Evolutionary conservation across 30 jellyfish, hydroid and myxozoan genomes (phyloP), one percentile per base, ranked within the genome.

Genomic region (Cassiopea xamachana): DNA sequence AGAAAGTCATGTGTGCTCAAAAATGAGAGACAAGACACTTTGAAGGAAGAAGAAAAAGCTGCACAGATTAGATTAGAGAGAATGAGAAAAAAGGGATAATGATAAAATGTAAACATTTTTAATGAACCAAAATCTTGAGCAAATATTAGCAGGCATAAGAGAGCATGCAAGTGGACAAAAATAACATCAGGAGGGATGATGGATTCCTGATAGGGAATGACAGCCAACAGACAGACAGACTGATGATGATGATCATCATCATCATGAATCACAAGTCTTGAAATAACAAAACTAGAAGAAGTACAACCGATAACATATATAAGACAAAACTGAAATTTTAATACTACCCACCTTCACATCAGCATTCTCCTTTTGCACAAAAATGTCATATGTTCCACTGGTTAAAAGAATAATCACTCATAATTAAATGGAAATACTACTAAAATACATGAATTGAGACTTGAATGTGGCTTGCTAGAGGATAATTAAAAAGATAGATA

Each of bases 351-450:
- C 99, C 98, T 78, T 92, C 82, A 92, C 93, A 88, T 92, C 95
- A 5, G 55, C 94, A 16, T 98, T 98, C 69, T 92, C 90, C 69
- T 93, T 92, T 45, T 55, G 46, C 69, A 96, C 99, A 89, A 72
- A 93, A 7, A 96, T 96, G 69, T 96, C 99, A 79, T 71, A 96
- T 2, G 87, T 92, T 16, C 99, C 99, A 55, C 98, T 92, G 60
- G 1, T 85, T 67, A 78, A 19, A 4, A 14, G 27, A 19, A 71
- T 4, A 2, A 64, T 64, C 15, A 14, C 39, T 55, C 39, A 55
- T 55, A 3, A 3, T 55, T 55, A 55, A 55, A 3, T 55, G 64
- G 64, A 6, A 55, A 55, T 10, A 10, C 64, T 3, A 0, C 12
- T 0, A 3, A 55, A 10, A 55, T 10, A 55, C 64, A 3, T 3